Evolutionary conservation across 2,797 vertebrate species (phyloP), one percentile per base, ranked within the genome.

Genomic region (Rhinophrynus dorsalis): DNA sequence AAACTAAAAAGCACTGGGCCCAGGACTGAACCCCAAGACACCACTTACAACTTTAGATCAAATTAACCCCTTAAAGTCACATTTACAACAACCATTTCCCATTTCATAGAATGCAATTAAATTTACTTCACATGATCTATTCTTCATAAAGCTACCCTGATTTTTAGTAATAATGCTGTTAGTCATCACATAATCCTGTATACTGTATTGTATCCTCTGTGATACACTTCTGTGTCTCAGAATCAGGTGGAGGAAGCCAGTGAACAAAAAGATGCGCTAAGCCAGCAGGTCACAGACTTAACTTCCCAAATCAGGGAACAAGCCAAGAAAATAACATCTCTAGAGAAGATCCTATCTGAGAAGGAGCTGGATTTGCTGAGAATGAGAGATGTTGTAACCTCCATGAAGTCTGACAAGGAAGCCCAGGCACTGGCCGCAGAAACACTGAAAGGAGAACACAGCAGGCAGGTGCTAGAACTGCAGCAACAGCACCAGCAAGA

Each of bases 271-370:
- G 82, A 80, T 61, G 47, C 21, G 18, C 80, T 81, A 23, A 75
- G 81, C 9, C 77, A 45, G 24, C 51, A 61, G 52, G 79, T 83
- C 3, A 29, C 75, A 71, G 38, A 73, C 8, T 40, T 73, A 24
- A 60, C 7, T 17, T 20, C 11, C 21, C 70, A 67, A 13, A 30
- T 38, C n/a, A 26, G 3, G 11, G 74, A 75, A 26, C 48, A 38
- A 15, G 32, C 9, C 17, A 50, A 51, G 18, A 74, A 47, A 42
- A 40, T 40, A 21, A 23, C n/a, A 10, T 80, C 73, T 2, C 78
- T 90, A 52, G 85, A 90, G 78, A 75, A 74, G 71, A 81, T 80
- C 50, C 23, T 92, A 60, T 76, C 81, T n/a, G 85, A 90, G 66
- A 91, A 84, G 78, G 90, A 91, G 38, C 63, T 80, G 61, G 83